Base-by-base conservation (phyloP, 2,888 invertebrate species). In the Cremastinae sp. region DNA sequence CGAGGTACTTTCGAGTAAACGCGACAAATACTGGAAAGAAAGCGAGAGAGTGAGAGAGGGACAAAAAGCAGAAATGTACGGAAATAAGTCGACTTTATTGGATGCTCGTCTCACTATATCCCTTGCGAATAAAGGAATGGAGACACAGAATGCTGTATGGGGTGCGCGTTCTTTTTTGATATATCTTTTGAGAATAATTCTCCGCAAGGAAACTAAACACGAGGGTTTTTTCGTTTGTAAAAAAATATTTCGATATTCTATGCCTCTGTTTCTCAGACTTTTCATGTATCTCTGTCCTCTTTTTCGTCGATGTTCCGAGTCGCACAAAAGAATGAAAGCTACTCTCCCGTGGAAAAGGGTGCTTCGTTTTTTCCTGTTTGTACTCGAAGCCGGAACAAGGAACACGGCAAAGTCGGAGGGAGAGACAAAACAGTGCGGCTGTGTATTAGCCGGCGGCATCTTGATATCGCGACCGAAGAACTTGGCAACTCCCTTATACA, bases 401-500 rank as follows among this genome's bases (percentile, higher is more conserved):
- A 51, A 49, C n/a, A 59, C 45, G 12, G 64, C 14, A 14, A 22
- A 47, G 66, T 72, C 62, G 47, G 68, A 72, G 51, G 47, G 66
- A 59, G 45, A 22, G 45, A 45, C 16, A 59, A 65, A 47, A 72
- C 76, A 79, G 73, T 72, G 74, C 74, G 76, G 59, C 81, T 74
- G 80, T 28, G 28, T 85, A 86, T 85, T 84, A 85, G 83, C 83
- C 83, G 70, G 81, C 80, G 86, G 82, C 83, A 86, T 85, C 86
- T 86, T 85, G 85, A 86, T 86, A 85, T 86, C 83, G 81, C 83
- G 81, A 83, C 83, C 83, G 81, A 81, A 80, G 81, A 84, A 86
- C 85, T 86, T 86, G 86, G 86, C 86, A 86, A 86, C 86, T 86
- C 85, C 84, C 85, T 86, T 84, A 84, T 85, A 84, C 83, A 82